phyloP scores from a whole-genome alignment of 2,888 invertebrate species.

The Smittia aterrima region DNA sequence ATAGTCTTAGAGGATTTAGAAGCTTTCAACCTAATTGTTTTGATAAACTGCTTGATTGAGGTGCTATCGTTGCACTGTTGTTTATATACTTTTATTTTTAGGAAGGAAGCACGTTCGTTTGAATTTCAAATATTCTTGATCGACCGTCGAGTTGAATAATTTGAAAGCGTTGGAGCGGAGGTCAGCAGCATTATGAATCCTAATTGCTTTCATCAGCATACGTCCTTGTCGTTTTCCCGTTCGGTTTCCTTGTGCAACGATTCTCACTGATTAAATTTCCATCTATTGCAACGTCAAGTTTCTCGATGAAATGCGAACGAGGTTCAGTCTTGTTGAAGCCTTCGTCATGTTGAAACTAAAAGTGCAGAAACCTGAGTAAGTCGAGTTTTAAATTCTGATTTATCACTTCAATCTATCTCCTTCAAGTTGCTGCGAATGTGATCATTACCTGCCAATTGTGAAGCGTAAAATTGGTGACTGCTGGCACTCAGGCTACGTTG shows the following conservation, averaged over 20 bases:
- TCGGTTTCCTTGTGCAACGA: background rate
- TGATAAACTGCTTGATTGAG: background rate
- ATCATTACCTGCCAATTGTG: conserved; percentile 3
- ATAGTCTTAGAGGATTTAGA: background rate
- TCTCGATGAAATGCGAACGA: background rate
- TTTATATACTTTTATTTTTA: too few relatives aligned
- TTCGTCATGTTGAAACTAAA: conserved; percentile 1
- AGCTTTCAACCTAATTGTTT: background rate
- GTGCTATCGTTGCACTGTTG: background rate
- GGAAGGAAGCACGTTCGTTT: too few relatives aligned
- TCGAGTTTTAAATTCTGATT: background rate
- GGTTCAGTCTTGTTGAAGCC: background rate
- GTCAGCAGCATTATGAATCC: background rate
- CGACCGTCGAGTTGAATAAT: too few relatives aligned
- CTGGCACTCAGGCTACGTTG: conserved; percentile 1
- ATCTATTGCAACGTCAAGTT: too few relatives aligned
- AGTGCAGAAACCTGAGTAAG: conserved; percentile 17
- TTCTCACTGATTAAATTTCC: background rate
- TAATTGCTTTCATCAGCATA: background rate
- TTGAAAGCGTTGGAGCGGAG: background rate
- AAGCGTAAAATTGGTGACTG: background rate
- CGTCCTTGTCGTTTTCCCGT: background rate
- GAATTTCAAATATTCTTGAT: too few relatives aligned
- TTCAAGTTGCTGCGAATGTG: conserved; percentile 8
- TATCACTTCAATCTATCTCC: background rate